These are phyloP conservation scores for Tiliacea citrago DNA, from an alignment of 2,888 invertebrate genomes.

Conservation along the genomic window DNA sequence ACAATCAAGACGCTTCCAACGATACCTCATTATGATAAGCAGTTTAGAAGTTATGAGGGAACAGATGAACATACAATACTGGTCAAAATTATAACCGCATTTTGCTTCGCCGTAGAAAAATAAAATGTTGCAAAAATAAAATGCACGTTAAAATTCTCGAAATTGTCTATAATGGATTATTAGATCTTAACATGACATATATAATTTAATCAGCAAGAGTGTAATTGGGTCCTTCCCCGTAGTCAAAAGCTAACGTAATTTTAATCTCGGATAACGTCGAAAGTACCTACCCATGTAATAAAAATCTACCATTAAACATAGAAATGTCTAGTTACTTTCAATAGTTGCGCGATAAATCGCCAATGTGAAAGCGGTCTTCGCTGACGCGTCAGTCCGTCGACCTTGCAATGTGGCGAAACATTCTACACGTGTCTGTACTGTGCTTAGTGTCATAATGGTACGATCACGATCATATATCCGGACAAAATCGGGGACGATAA, in stretches of 20 bases:
- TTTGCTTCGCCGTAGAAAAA: no score
- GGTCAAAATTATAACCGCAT: no score
- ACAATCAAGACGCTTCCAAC: no score
- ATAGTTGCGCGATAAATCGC: conserved; percentile 34
- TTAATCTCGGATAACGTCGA: background rate
- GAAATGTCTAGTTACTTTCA: conserved; percentile 17
- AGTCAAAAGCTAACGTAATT: background rate
- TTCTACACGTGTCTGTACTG: conserved; percentile 30
- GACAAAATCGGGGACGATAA: conserved; percentile 6
- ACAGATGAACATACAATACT: no score
- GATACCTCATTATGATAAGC: no score
- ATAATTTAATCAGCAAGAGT: background rate
- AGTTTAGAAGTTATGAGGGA: no score
- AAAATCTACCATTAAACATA: conserved; percentile 4
- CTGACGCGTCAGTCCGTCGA: conserved; percentile 41
- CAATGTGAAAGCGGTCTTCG: conserved; percentile 38
- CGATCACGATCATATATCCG: conserved; percentile 20
- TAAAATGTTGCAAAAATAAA: no score
- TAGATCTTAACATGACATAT: background rate
- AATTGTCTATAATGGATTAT: background rate
- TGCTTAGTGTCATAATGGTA: conserved; percentile 34
- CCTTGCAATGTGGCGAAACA: conserved; percentile 53
- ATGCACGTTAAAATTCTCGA: no score
- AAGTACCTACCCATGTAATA: background rate
- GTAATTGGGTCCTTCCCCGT: no score